Conservation (phyloP, 2,888 invertebrate genomes). For the Alviniconcha strummeri region DNA sequence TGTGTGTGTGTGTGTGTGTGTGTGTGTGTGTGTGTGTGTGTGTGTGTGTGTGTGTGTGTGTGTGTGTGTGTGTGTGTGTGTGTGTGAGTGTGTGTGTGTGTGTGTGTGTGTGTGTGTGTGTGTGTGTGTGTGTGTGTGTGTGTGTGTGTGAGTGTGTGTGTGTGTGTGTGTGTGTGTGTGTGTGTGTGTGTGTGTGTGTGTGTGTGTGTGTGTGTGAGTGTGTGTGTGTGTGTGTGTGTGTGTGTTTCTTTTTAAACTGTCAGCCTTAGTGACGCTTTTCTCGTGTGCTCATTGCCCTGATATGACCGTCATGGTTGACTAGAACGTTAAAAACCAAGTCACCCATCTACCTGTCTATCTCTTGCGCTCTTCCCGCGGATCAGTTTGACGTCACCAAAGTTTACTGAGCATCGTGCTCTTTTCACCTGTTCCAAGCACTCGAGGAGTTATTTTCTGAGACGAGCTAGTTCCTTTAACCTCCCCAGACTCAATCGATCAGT, state of each 20-base stretch:
- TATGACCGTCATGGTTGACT: not conserved
- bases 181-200: not conserved
- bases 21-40: not conserved
- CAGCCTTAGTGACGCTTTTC: not conserved
- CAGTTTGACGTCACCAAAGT: no score
- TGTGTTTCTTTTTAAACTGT: not conserved
- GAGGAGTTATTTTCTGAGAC: no score
- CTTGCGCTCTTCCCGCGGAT: no score
- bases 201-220: slow-evolving; percentile 3
- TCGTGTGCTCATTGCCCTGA: not conserved
- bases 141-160: not conserved
- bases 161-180: slow-evolving; percentile 8
- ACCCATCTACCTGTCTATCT: no score
- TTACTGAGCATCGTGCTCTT: no score
- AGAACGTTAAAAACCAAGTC: not conserved
- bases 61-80: not conserved
- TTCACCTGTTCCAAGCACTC: no score
- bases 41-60: not conserved
- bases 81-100: not conserved
- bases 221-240: slow-evolving; percentile 16
- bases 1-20: no score
- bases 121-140: not conserved
- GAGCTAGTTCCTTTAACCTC: no score
- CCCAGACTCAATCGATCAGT: no score
- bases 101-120: not conserved